A percentile compares a stretch with the other conserved stretches of the same genome.
These are phyloP conservation scores for Zygothrica quintamaculata DNA, from an alignment of 2,888 invertebrate species.

Conservation along the genomic window DNA sequence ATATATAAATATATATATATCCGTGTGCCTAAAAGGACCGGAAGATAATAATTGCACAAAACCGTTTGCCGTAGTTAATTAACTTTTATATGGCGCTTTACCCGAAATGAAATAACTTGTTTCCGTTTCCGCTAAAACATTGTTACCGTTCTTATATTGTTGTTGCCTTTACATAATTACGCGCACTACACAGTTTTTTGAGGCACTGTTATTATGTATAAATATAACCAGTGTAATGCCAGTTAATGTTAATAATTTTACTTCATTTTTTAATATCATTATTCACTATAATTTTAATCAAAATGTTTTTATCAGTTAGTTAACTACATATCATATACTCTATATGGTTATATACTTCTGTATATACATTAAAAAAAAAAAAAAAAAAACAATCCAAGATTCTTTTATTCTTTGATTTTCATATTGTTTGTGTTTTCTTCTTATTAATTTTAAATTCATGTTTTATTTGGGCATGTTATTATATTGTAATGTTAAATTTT, in stretches of 20 bases:
- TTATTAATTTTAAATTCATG: slow-evolving; percentile 18
- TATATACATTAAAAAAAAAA: background rate
- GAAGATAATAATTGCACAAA: slow-evolving; percentile 34
- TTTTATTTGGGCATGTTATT: slow-evolving; percentile 38
- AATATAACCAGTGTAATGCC: slow-evolving; percentile 25
- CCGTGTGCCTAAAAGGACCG: slow-evolving; percentile 21
- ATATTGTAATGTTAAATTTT: slow-evolving; percentile 25
- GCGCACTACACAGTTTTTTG: slow-evolving; percentile 16
- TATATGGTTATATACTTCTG: background rate
- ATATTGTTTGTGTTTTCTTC: slow-evolving; percentile 6
- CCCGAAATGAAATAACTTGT: slow-evolving; percentile 44
- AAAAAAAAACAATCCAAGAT: background rate
- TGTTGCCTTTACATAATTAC: slow-evolving; percentile 6
- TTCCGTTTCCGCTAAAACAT: slow-evolving; percentile 51
- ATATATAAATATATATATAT: too few species aligned
- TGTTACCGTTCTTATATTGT: slow-evolving; percentile 13
- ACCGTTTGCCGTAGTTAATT: slow-evolving; percentile 24
- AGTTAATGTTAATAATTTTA: slow-evolving; percentile 18
- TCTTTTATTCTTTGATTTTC: slow-evolving; percentile 7
- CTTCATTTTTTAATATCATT: slow-evolving; percentile 8
- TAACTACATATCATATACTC: slow-evolving; percentile 21
- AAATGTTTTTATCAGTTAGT: slow-evolving; percentile 7
- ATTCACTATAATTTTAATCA: background rate
- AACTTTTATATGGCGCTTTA: slow-evolving; percentile 35
- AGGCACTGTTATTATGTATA: slow-evolving; percentile 5